Conservation (phyloP, 2,888 invertebrate genomes). For the Eilema griseolum region DNA sequence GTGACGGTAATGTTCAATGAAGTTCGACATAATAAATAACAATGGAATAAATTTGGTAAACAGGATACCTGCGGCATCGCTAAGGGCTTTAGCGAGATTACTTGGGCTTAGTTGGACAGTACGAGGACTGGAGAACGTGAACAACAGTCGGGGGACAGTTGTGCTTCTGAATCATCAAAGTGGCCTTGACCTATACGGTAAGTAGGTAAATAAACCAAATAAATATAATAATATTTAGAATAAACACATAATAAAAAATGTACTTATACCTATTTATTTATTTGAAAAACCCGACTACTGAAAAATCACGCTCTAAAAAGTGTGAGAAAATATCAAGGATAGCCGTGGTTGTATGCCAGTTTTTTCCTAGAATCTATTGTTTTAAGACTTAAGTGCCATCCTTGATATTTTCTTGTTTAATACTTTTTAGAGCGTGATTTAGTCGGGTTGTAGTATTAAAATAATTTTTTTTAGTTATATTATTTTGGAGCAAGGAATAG, state of each 20-base stretch:
- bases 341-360: no score
- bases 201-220: slow-evolving; percentile 52
- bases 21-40: background rate
- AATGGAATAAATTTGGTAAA: slow-evolving; percentile 13
- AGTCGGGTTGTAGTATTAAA: no score
- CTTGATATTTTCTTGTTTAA: no score
- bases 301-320: no score
- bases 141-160: slow-evolving; percentile 91
- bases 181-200: slow-evolving; percentile 93
- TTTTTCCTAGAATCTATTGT: no score
- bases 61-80: slow-evolving; percentile 90
- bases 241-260: background rate
- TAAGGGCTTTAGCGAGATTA: slow-evolving; percentile 85
- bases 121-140: slow-evolving; percentile 92
- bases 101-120: slow-evolving; percentile 91
- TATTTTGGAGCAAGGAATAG: no score
- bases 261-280: no score
- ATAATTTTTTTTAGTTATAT: no score
- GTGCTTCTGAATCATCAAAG: slow-evolving; percentile 97
- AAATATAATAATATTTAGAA: background rate
- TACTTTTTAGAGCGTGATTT: no score
- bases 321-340: no score
- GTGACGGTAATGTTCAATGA: background rate
- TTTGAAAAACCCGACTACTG: no score
- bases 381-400: no score